Base-by-base conservation (phyloP, 2,113 vertebrate species). In the Spheniscus mendiculus region DNA sequence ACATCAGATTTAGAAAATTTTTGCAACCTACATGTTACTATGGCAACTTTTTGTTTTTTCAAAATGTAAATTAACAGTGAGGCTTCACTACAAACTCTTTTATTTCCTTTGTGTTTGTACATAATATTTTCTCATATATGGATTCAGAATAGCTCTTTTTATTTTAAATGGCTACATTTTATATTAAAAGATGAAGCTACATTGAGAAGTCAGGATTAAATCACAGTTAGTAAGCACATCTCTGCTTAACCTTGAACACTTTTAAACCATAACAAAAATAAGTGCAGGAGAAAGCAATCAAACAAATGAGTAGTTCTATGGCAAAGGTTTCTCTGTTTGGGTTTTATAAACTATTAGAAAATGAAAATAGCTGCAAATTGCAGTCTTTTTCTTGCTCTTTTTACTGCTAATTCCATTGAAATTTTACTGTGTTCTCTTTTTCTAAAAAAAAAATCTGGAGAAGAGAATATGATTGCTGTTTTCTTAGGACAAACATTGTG, bases 21-120 rank as follows among this genome's bases (percentile, higher is more conserved):
- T 90, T 93, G 83, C 70, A 90, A 87, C 21, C 40, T 91, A 85
- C 27, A 27, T 34, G 52, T 94, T 86, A 95, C 92, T 70, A 93
- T 93, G 79, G 79, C 18, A 94, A 97, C 49, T 55, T 90, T 88
- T 83, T 14, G 23, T 20, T 78, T 63, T 88, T 55, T 45, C 36
- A 67, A 88, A 81, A 95, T 86, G 50, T 90, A 85, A 90, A 88
- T 90, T 72, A 76, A 76, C 61, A 79, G 30, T 32, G 22, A 83
- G 26, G 25, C 16, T 80, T 81, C 9, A 1, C 47, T 90, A 55
- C 55, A 84, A 83, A 84, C 26, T 66, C 55, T 66, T 36, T 36
- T 26, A 78, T 70, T 89, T 80, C 34, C 29, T 66, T 82, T 79
- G 42, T 59, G 40, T 71, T 62, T 83, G 32, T 78, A 45, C 11